Base-by-base conservation (phyloP, 2,113 vertebrate species). In the Lophotis ruficrista region DNA sequence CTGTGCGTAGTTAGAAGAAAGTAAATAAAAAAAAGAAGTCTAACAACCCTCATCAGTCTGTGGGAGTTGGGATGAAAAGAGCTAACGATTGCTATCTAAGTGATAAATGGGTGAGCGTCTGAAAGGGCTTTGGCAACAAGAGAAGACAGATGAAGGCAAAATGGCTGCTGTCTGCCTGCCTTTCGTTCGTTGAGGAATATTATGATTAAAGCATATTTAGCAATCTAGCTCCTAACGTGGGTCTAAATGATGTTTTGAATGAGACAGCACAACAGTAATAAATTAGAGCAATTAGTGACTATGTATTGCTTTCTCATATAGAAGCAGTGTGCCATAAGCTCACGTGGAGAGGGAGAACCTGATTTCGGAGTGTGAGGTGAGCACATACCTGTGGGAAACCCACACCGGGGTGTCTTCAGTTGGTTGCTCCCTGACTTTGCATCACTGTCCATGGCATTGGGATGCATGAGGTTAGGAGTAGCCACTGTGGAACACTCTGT, bases 81-180 rank as follows among this genome's bases (percentile, higher is more conserved):
- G 65, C 92, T 89, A 89, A 96, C 4, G 84, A 96, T 95, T 4
- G 14, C 92, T 85, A 93, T 95, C 88, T 35, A 33, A 79, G 90
- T 96, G 96, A 96, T 93, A 79, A 93, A 97, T 93, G 88, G 53
- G 45, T 31, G 15, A 83, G 69, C 9, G 2, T 71, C 53, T 75
- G 88, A 86, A 84, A 93, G 64, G 64, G 33, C 72, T 94, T 80
- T 89, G 81, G 86, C 80, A 87, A 71, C 76, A 68, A 71, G 64
- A 54, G 51, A 61, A 95, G 90, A 97, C 83, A 38, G 83, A 96
- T 93, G 90, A 94, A 87, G 56, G 94, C 64, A 60, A 90, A 93
- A 86, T 93, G 88, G 64, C 60, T 96, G n/a, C 76, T 90, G 83
- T 73, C 85, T 83, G 68, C 72, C 24, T 86, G 72, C 53, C 60